Base-by-base conservation (phyloP, 2,797 vertebrate species). In the Gymnothorax reevesii region DNA sequence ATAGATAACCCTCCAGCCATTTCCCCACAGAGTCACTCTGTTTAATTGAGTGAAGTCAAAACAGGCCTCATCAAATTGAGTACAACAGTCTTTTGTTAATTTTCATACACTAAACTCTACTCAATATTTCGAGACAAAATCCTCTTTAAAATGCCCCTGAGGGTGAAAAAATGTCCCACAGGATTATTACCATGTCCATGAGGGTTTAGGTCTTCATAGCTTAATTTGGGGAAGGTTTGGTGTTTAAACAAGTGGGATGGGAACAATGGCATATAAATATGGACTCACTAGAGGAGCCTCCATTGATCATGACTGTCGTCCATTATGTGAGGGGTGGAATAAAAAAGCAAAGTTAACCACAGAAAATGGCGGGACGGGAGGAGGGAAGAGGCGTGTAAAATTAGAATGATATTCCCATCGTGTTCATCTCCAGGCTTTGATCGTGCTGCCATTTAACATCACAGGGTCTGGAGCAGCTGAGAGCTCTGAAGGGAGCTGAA, bases 391-490 rank as follows among this genome's bases (percentile, higher is more conserved):
- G 7, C 1, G 25, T 42, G 73, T 75, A 75, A 75, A 75, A 75
- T 75, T 75, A 75, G 73, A 20, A 75, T 6, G 33, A 49, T 17
- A 49, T 75, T 42, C 13, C 27, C 73, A 13, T 75, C 73, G 54
- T 9, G 79, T n/a, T 8, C 60, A 73, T 55, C n/a, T 59, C 62
- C 64, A 62, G 25, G 64, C 87, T 87, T 89, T 86, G 84, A 88
- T 87, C 86, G 89, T 42, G 54, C 25, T 62, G 87, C 86, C 86
- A 83, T 87, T 84, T 88, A 87, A 84, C 86, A 87, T 42, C 33
- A 42, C 33, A 82, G 84, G 73, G 87, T 42, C 49, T n/a, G 7
- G 55, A 33, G 25, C 4, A 17, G 7, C 62, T n/a, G 25, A 62
- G 15, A 62, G 27, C 6, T 3, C 12, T 15, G 10, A 49, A 17